Evolutionary conservation across 1,140 invertebrate species (phyloP).

Genomic region (Cephus cinctus): DNA sequence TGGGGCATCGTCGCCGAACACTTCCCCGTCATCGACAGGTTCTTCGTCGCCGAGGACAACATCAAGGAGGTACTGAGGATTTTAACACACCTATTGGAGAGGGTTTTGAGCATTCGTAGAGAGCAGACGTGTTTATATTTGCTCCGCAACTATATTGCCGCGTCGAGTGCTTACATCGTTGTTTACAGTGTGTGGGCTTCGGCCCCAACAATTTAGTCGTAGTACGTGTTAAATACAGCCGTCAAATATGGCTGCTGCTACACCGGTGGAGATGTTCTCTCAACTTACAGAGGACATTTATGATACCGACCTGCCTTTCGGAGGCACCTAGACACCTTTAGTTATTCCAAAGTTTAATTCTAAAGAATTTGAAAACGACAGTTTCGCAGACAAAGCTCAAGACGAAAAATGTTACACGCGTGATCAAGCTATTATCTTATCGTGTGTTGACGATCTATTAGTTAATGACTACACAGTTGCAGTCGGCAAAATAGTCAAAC

Average conservation of each 20-base stretch:
- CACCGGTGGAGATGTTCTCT: background rate
- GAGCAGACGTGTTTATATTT: too few relatives aligned
- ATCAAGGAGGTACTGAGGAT: too few relatives aligned
- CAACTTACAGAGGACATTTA: background rate
- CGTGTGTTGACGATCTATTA: background rate
- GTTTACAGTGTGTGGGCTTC: background rate
- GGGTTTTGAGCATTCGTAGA: too few relatives aligned
- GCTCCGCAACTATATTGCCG: too few relatives aligned
- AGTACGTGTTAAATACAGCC: background rate
- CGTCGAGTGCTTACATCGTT: background rate
- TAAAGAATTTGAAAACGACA: background rate
- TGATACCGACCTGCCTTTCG: background rate
- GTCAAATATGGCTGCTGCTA: background rate
- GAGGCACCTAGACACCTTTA: background rate
- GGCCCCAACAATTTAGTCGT: background rate
- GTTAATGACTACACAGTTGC: background rate
- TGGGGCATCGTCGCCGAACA: too few relatives aligned
- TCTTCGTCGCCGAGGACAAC: too few relatives aligned
- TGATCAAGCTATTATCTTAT: background rate
- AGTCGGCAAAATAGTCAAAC: background rate
- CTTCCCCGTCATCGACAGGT: too few relatives aligned
- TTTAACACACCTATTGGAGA: too few relatives aligned
- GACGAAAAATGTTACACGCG: background rate
- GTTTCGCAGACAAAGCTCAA: background rate
- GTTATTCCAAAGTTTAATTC: background rate